These are phyloP conservation scores for Drosophila ambigua DNA, from an alignment of 1,140 invertebrate species.

Conservation along the genomic window DNA sequence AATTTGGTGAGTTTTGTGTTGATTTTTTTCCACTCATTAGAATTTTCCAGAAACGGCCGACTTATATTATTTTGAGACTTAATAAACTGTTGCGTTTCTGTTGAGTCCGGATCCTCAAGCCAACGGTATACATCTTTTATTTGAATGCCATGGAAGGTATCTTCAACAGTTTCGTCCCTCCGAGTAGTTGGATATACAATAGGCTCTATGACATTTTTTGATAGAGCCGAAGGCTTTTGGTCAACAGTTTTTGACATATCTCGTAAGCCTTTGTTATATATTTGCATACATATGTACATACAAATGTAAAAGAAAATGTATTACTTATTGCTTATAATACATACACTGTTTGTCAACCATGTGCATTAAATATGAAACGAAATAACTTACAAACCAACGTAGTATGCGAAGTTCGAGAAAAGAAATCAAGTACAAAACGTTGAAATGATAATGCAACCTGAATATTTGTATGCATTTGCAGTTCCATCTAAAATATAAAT, in stretches of 20 bases:
- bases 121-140: constrained; percentile 97
- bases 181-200: constrained; percentile 89
- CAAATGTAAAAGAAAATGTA: neutral
- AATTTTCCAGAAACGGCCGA: constrained; percentile 92
- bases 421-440: no score
- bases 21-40: constrained; percentile 89
- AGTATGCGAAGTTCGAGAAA: no score
- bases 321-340: neutral
- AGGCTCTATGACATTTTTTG: constrained; percentile 18
- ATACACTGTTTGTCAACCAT: no score
- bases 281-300: neutral
- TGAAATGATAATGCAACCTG: no score
- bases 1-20: constrained; percentile 92
- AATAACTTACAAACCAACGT: no score
- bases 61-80: constrained; percentile 96
- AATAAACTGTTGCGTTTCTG: constrained; percentile 96
- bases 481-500: no score
- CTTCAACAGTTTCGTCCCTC: constrained; percentile 91
- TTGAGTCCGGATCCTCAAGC: constrained; percentile 97
- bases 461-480: no score
- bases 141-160: constrained; percentile 93
- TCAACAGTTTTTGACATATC: constrained; percentile 22
- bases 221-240: neutral
- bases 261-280: constrained; percentile 24
- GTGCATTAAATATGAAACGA: no score